These are phyloP conservation scores for Caretta caretta DNA, from an alignment of 2,113 vertebrate genomes.

Conservation along the genomic window DNA sequence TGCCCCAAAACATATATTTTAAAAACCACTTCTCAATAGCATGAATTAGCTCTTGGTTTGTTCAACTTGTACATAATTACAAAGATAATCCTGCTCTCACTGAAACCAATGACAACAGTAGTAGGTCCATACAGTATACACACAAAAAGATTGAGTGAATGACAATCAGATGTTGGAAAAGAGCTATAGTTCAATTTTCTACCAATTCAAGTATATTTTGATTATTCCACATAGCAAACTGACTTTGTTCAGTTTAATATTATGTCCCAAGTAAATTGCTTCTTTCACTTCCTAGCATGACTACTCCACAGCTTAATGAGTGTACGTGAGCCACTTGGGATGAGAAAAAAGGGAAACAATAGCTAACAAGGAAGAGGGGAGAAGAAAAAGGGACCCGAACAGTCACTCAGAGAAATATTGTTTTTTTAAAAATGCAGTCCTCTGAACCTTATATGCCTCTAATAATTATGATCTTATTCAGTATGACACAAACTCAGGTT, in stretches of 20 bases:
- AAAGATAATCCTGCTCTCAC: background rate
- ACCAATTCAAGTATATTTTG: background rate
- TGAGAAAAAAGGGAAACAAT: background rate
- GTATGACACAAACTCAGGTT: background rate
- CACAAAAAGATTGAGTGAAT: background rate
- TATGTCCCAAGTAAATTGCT: constrained; percentile 9
- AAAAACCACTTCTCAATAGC: background rate
- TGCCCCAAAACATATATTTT: background rate
- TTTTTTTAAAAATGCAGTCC: background rate
- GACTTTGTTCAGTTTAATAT: background rate
- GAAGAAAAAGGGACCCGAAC: background rate
- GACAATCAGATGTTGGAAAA: fast-evolving
- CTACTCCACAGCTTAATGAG: background rate
- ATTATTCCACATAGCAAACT: background rate
- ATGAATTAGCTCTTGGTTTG: background rate
- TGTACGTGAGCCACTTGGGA: background rate
- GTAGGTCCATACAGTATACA: background rate
- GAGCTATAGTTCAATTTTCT: constrained; percentile 8
- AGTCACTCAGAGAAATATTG: background rate
- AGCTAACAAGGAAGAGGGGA: background rate
- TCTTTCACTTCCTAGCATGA: background rate
- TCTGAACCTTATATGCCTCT: background rate
- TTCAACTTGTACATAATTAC: fast-evolving
- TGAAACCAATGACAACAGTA: background rate
- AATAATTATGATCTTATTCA: background rate